Conservation (phyloP, 2,888 invertebrate genomes). For the Hyles lineata region DNA sequence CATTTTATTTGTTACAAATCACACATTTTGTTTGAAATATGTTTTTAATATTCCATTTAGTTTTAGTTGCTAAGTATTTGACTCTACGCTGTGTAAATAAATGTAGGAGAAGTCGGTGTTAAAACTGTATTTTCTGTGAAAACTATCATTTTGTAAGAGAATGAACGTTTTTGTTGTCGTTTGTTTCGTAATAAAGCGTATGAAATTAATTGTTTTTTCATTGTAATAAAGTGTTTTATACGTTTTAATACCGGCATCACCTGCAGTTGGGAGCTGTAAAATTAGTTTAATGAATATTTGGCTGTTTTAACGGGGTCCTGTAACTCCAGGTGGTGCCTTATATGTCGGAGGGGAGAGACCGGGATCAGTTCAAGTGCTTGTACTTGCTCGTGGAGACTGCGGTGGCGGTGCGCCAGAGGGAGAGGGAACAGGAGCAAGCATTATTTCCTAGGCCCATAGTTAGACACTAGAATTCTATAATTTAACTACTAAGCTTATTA, state of each 20-base stretch:
- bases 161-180: conserved; percentile 51
- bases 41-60: neutral
- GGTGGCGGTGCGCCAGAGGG: conserved; percentile 71
- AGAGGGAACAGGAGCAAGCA: conserved; percentile 57
- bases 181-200: conserved; percentile 63
- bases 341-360: conserved; percentile 48
- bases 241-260: conserved; percentile 81
- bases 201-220: conserved; percentile 50
- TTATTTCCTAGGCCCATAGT: conserved; percentile 2
- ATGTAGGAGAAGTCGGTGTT: conserved; percentile 75
- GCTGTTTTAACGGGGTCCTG: conserved; percentile 36
- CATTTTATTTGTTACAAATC: neutral
- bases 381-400: conserved; percentile 75
- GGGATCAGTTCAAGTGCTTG: conserved; percentile 72
- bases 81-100: conserved; percentile 31
- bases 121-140: conserved; percentile 58
- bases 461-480: neutral
- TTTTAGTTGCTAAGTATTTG: conserved; percentile 7
- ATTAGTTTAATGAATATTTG: conserved; percentile 32
- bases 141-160: conserved; percentile 40
- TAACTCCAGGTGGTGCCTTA: conserved; percentile 72
- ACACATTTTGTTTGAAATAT: conserved; percentile 1
- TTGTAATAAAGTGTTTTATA: conserved; percentile 38
- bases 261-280: conserved; percentile 49
- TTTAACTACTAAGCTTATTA: neutral